Percentiles rank a stretch among this genome's conserved stretches.
Evolutionary conservation across 2,888 invertebrate genomes (phyloP).

Genomic region (Aporophyla nigra): DNA sequence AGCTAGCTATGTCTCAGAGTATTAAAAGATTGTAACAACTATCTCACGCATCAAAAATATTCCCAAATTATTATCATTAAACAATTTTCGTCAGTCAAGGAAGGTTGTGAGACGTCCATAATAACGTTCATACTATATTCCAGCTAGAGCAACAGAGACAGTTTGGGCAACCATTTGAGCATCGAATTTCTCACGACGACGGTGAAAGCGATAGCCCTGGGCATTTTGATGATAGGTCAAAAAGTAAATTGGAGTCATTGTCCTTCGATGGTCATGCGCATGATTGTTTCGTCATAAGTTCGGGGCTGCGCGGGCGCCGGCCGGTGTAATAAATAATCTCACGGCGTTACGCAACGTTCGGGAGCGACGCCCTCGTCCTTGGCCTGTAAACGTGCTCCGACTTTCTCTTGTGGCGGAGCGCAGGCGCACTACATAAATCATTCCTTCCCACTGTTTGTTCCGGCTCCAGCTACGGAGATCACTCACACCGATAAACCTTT

Average conservation of each 20-base stretch:
- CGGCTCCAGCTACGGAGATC: slow-evolving; percentile 68
- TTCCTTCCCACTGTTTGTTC: slow-evolving; percentile 68
- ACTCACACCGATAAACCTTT: slow-evolving; percentile 69
- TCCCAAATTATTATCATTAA: slow-evolving; percentile 29
- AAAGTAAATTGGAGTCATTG: slow-evolving; percentile 78
- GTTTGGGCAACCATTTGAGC: slow-evolving; percentile 38
- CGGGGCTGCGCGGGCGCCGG: slow-evolving; percentile 53
- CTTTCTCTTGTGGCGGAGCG: slow-evolving; percentile 81
- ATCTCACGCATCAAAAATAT: slow-evolving; percentile 2
- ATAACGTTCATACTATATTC: slow-evolving; percentile 7
- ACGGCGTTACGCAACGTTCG: slow-evolving; percentile 72
- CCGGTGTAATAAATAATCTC: slow-evolving; percentile 64
- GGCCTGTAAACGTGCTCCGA: slow-evolving; percentile 77
- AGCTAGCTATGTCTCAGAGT: background rate
- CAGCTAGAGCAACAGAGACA: slow-evolving; percentile 24
- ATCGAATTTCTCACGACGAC: slow-evolving; percentile 47
- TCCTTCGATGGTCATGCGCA: slow-evolving; percentile 83
- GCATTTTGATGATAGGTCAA: slow-evolving; percentile 70
- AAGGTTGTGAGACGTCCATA: background rate
- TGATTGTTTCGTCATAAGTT: slow-evolving; percentile 80
- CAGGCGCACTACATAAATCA: slow-evolving; percentile 72
- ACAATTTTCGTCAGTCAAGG: background rate
- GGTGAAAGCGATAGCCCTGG: slow-evolving; percentile 77
- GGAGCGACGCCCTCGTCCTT: slow-evolving; percentile 89
- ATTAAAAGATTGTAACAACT: slow-evolving; percentile 5